Conservation (phyloP, 1,140 invertebrate species). For the Sycophaga agraensis region DNA sequence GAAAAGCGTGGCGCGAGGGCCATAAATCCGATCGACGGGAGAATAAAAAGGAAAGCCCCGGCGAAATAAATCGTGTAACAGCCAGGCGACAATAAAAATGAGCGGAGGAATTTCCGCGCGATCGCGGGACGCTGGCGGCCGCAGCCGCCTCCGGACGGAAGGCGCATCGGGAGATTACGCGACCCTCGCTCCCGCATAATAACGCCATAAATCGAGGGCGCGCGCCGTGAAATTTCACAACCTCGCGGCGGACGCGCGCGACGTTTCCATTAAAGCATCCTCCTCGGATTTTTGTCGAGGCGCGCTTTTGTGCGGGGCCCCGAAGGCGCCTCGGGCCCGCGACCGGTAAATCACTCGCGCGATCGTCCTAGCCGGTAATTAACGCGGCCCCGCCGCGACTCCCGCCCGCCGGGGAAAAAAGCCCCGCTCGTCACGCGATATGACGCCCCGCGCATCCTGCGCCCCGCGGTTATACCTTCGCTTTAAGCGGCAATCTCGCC, state of each 20-base stretch:
- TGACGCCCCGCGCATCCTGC: too few species aligned
- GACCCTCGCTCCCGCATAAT: conserved; percentile 12
- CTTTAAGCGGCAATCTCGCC: too few species aligned
- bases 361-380: background rate
- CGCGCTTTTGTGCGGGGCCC: too few species aligned
- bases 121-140: background rate
- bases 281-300: background rate
- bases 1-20: too few species aligned
- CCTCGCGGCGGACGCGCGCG: background rate
- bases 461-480: too few species aligned
- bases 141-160: too few species aligned
- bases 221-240: conserved; percentile 16
- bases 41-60: too few species aligned
- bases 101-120: conserved; percentile 10
- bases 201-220: conserved; percentile 17
- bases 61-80: too few species aligned
- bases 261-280: conserved; percentile 20
- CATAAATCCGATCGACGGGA: too few species aligned
- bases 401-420: too few species aligned
- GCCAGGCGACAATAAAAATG: background rate
- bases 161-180: background rate
- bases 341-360: background rate
- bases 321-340: too few species aligned
- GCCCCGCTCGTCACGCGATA: too few species aligned
- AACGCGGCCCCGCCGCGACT: background rate